Evolutionary conservation across 2,113 vertebrate species (phyloP).

Genomic region (Falcunculus frontatus): DNA sequence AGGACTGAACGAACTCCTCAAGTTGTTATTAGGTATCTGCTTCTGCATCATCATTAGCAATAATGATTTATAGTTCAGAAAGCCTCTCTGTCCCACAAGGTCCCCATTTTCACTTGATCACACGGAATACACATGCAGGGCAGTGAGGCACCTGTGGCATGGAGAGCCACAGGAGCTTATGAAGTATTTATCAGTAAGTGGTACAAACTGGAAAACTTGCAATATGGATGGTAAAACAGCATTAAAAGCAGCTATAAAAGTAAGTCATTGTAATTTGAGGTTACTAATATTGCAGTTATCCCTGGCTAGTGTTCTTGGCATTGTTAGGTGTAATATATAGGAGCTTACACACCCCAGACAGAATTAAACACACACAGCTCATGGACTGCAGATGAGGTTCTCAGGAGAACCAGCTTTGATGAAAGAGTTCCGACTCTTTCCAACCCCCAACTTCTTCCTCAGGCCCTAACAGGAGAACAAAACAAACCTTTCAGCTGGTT

Average conservation of each 20-base stretch:
- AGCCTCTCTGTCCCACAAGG: background rate
- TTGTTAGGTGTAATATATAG: background rate
- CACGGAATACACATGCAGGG: background rate
- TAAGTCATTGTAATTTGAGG: background rate
- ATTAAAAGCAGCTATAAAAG: background rate
- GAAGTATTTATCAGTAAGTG: background rate
- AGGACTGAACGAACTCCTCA: background rate
- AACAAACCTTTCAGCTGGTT: background rate
- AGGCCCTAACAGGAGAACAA: background rate
- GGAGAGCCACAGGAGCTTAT: background rate
- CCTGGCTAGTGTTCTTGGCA: background rate
- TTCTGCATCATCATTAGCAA: constrained; percentile 27
- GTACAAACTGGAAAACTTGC: background rate
- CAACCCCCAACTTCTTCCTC: background rate
- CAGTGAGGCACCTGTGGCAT: background rate
- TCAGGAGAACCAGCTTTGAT: background rate
- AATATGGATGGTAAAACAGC: background rate
- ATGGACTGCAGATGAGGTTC: background rate
- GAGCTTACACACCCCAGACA: background rate
- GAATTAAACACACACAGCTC: background rate
- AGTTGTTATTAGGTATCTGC: background rate
- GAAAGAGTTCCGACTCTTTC: background rate
- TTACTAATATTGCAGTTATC: background rate
- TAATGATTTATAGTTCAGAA: background rate
- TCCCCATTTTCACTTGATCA: background rate